phyloP scores from a whole-genome alignment of 2,113 vertebrate species.

The Noctilio leporinus region DNA sequence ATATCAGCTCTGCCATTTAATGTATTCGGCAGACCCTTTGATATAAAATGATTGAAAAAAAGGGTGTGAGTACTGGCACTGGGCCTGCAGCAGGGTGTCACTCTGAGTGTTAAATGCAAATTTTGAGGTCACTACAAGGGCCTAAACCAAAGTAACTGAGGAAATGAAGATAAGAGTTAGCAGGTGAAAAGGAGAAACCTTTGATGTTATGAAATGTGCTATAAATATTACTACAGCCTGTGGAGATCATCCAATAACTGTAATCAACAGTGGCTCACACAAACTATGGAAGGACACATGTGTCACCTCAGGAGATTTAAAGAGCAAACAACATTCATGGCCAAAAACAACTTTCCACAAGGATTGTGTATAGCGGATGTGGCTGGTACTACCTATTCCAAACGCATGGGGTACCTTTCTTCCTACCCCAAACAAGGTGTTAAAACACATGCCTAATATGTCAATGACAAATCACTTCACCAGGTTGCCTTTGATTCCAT shows the following conservation, averaged over 20 bases:
- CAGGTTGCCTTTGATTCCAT: background rate
- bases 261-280: background rate
- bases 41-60: background rate
- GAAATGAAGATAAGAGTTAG: slow-evolving; percentile 2
- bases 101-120: background rate
- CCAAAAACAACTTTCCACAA: background rate
- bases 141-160: background rate
- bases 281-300: background rate
- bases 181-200: background rate
- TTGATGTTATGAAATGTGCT: background rate
- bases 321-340: background rate
- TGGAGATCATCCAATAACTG: background rate
- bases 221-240: background rate
- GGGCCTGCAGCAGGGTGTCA: background rate
- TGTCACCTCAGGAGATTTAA: background rate
- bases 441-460: background rate
- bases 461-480: background rate
- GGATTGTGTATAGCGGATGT: background rate
- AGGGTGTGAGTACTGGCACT: background rate
- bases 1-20: background rate
- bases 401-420: background rate
- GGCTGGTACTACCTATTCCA: background rate
- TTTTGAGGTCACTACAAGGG: background rate
- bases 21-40: background rate
- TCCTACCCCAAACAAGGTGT: background rate